A percentile compares a stretch with the other conserved stretches of the same genome.
Evolutionary conservation across 2,888 invertebrate species (phyloP).

Genomic region (Caenorhabditis plicata): DNA sequence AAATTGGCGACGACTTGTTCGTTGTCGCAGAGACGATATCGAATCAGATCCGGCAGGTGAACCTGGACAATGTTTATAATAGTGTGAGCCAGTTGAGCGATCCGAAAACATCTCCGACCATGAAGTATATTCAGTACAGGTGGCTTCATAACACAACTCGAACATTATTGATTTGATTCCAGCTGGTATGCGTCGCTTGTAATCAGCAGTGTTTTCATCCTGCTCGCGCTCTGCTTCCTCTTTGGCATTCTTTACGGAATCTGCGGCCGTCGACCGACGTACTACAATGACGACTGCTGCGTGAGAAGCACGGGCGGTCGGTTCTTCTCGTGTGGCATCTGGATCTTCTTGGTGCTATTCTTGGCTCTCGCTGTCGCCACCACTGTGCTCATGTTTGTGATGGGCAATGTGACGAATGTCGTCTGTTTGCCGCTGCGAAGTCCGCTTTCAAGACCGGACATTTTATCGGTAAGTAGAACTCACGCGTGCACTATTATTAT

Average conservation of each 20-base stretch:
- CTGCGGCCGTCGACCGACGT: slow-evolving; percentile 68
- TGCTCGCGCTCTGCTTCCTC: slow-evolving; percentile 67
- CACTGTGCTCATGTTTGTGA: slow-evolving; percentile 48
- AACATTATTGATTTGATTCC: slow-evolving; percentile 21
- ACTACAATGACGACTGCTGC: slow-evolving; percentile 67
- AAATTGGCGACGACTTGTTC: slow-evolving; percentile 55
- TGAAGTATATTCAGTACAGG: slow-evolving; percentile 50
- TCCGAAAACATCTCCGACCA: slow-evolving; percentile 38
- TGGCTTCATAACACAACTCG: slow-evolving; percentile 1
- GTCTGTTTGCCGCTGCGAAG: slow-evolving; percentile 59
- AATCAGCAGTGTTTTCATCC: slow-evolving; percentile 65
- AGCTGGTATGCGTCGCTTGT: slow-evolving; percentile 68
- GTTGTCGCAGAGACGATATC: slow-evolving; percentile 56
- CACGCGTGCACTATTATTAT: neutral
- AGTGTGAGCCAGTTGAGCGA: slow-evolving; percentile 46
- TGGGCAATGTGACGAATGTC: slow-evolving; percentile 54
- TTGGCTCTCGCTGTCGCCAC: slow-evolving; percentile 48
- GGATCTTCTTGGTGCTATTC: slow-evolving; percentile 50
- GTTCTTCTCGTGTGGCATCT: slow-evolving; percentile 65
- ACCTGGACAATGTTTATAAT: slow-evolving; percentile 54
- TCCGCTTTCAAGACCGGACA: slow-evolving; percentile 53
- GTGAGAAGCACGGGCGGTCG: slow-evolving; percentile 67
- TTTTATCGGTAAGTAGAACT: slow-evolving; percentile 46
- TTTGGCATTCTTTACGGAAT: slow-evolving; percentile 68
- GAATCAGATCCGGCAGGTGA: slow-evolving; percentile 51